Base-by-base conservation (phyloP, 2,888 invertebrate genomes). In the Anoplius nigerrimus region DNA sequence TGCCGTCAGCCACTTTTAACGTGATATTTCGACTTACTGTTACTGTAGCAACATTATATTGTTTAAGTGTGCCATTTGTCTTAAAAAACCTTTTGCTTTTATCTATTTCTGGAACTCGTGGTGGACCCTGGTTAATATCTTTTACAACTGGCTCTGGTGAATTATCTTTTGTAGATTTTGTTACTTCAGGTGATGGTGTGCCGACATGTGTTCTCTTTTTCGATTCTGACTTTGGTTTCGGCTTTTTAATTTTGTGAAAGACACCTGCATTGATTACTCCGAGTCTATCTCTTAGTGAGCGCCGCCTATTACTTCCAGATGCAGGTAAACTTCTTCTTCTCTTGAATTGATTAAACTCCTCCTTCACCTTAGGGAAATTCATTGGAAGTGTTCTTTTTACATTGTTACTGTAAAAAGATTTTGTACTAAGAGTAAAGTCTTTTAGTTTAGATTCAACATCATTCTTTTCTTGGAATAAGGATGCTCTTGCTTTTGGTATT, bases 231-330 rank as follows among this genome's bases (percentile, higher is more conserved):
- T 71, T 90, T 0, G 89, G 83, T 86, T 92, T 93, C 0, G 93
- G 93, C 82, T 91, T 93, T 56, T 90, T 90, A 60, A 94, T 92
- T 69, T 90, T 92, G 80, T 94, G 93, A 66, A 89, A 87, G 0
- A 94, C 93, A 0, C 93, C 93, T 68, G 90, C 89, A 82, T 94
- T 93, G n/a, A 94, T 93, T 83, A 92, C 91, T 0, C 93, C 93
- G 11, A 90, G 79, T 63, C 69, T 90, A 58, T 87, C 89, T 21
- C 82, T 89, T 84, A 56, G 86, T 81, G 67, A 86, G 83, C 58
- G 84, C 82, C 0, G 89, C 34, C 46, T 5, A 8, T 52, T 27
- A 13, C 18, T 56, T 48, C 13, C 15, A 4, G 71, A 56, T 0
- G 56, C 16, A 4, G 76, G 66, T n/a, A 69, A 69, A 60, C 74